These are phyloP conservation scores for Vulpes lagopus DNA, from an alignment of 2,113 vertebrate genomes.

Conservation along the genomic window DNA sequence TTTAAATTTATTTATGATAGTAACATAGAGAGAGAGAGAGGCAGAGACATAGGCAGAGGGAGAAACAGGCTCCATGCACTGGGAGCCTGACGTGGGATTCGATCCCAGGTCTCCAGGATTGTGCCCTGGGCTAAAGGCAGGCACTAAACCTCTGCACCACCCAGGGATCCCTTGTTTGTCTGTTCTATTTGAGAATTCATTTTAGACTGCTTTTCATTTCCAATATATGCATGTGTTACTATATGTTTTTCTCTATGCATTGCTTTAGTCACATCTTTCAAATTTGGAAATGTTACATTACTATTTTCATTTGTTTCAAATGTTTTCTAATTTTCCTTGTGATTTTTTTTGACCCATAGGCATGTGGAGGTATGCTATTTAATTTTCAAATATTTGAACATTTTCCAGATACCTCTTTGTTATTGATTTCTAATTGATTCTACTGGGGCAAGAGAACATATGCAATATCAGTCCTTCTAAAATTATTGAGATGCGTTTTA, in stretches of 20 bases:
- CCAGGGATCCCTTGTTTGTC: neutral
- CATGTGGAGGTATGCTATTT: neutral
- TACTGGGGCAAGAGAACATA: neutral
- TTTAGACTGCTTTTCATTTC: neutral
- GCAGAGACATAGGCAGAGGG: too few relatives aligned
- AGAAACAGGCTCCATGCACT: too few relatives aligned
- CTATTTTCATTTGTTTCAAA: slow-evolving; percentile 16
- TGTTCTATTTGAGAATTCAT: neutral
- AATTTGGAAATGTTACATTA: neutral
- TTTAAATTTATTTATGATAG: too few relatives aligned
- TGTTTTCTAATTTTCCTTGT: neutral
- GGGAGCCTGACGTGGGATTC: too few relatives aligned
- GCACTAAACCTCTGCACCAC: too few relatives aligned
- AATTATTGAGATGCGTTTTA: neutral
- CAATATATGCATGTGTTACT: neutral
- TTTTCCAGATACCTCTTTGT: neutral
- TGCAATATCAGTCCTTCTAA: neutral
- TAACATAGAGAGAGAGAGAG: too few relatives aligned
- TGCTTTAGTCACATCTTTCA: neutral
- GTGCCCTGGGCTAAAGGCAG: too few relatives aligned
- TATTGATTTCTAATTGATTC: neutral
- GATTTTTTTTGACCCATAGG: neutral
- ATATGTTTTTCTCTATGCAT: neutral
- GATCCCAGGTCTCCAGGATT: too few relatives aligned
- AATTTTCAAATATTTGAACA: neutral